These are phyloP conservation scores for Drosophila nannoptera DNA, from an alignment of 1,140 invertebrate genomes.

Conservation along the genomic window DNA sequence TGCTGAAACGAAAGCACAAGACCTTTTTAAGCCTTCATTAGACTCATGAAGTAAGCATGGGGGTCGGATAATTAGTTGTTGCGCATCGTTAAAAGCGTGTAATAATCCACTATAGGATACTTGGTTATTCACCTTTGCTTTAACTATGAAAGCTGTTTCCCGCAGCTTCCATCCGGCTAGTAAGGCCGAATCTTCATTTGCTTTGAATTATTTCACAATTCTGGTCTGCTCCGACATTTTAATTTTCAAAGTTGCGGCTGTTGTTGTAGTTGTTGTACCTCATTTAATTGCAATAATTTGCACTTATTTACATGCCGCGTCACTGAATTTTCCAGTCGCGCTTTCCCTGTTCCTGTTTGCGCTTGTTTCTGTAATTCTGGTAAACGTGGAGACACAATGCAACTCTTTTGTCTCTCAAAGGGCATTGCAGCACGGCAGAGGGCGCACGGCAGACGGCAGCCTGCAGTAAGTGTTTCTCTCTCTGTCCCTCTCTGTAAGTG, in stretches of 20 bases:
- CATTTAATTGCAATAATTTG: slow-evolving; percentile 70
- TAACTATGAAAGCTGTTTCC: slow-evolving; percentile 30
- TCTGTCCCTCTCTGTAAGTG: slow-evolving; percentile 7
- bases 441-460: too few relatives aligned
- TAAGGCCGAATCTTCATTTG: not conserved
- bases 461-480: too few relatives aligned
- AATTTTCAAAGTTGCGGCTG: too few relatives aligned
- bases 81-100: slow-evolving; percentile 8
- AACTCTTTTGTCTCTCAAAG: slow-evolving; percentile 34
- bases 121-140: slow-evolving; percentile 7
- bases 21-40: too few relatives aligned
- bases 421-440: slow-evolving; percentile 19
- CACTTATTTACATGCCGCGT: slow-evolving; percentile 71
- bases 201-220: not conserved
- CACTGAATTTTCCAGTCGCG: slow-evolving; percentile 26
- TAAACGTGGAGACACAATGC: slow-evolving; percentile 32
- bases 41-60: not conserved
- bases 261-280: slow-evolving; percentile 12
- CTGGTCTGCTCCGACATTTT: too few relatives aligned
- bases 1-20: too few relatives aligned
- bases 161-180: slow-evolving; percentile 15
- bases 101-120: slow-evolving; percentile 10
- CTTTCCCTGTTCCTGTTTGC: not conserved
- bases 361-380: slow-evolving; percentile 10
- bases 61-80: slow-evolving; percentile 17